Conservation (phyloP, 2,113 vertebrate species). For the Xenopus tropicalis region UCB_Xtro_10.0 CM004448.2:32130001-32130500, state of each 20-base stretch:
- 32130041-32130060: too few species aligned
- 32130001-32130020: too few species aligned
- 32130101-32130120: too few species aligned
- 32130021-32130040: too few species aligned
- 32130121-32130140: too few species aligned
- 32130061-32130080: too few species aligned
- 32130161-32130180: constrained; percentile 66
- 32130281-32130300: constrained; percentile 91
- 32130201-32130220: constrained; percentile 81
- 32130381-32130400: constrained; percentile 77
- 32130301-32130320: constrained; percentile 80
- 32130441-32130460: constrained; percentile 85
- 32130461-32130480: constrained; percentile 75
- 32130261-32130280: constrained; percentile 89
- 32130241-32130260: constrained; percentile 79
- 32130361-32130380: constrained; percentile 72
- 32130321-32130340: constrained; percentile 76
- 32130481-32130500: not conserved
- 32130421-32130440: constrained; percentile 78
- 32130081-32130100: too few species aligned
- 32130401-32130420: constrained; percentile 88
- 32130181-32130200: constrained; percentile 88
- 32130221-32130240: constrained; percentile 82
- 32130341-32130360: constrained; percentile 75
- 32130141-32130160: not conserved